Base-by-base conservation (phyloP, 2,888 invertebrate genomes). In the Synergus itoensis region DNA sequence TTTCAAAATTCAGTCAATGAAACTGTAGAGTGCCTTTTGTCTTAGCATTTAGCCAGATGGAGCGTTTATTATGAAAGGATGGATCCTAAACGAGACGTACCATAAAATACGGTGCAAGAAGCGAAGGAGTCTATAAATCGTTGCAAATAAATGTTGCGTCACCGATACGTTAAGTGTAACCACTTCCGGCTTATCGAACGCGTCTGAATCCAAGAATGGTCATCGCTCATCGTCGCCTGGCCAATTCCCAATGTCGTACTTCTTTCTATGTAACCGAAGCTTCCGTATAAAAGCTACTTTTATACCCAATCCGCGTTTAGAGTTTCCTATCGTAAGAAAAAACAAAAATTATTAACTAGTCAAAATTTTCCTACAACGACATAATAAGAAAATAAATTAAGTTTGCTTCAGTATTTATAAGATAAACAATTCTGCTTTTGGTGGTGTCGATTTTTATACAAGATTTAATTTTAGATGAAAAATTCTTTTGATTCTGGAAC, bases 181-280 rank as follows among this genome's bases (percentile, higher is more conserved):
- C 85, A 77, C 79, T 86, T 86, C 86, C 86, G 86, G 86, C 82
- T 82, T 84, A 84, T 84, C 87, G 85, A 86, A 86, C 82, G 83
- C 80, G 86, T 80, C 76, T 53, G 73, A 69, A 69, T 83, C 81
- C 86, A 82, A 85, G 86, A 84, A 85, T 83, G 86, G 86, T 76
- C 73, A 78, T 77, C 62, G 69, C 21, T 77, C 78, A 81, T 83
- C 77, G 77, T 79, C 76, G 12, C 75, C 82, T 78, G 82, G 77
- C 82, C 79, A 76, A 81, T 85, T 78, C 77, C 81, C 83, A 80
- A 84, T 86, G 85, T 82, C 83, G 80, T 82, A 81, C 76, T 80
- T 77, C 57, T 79, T 80, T 77, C 57, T 79, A 82, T 63, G 79
- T 82, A 86, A 85, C 85, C 84, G 82, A 82, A 84, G 82, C 80